phyloP scores from a whole-genome alignment of 35 echinoderm and acorn worm genomes.

The Acanthaster planci region DNA sequence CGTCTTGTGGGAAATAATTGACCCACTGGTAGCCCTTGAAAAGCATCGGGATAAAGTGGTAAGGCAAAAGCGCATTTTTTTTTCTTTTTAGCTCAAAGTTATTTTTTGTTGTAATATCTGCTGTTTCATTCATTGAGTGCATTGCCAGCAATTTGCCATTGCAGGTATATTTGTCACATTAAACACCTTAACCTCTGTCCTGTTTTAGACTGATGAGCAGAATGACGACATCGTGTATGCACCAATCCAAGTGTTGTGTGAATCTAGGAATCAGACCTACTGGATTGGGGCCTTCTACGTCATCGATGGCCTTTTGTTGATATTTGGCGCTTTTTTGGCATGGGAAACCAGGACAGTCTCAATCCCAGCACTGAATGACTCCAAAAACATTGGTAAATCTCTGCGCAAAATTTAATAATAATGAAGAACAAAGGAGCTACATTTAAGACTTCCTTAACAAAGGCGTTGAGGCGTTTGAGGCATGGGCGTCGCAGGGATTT shows the following conservation, averaged over 20 bases:
- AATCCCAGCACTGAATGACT: constrained; percentile 70
- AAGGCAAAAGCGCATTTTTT: neutral
- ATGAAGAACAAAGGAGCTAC: neutral
- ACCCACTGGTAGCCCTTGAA: constrained; percentile 15
- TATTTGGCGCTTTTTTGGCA: constrained; percentile 55
- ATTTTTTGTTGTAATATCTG: neutral
- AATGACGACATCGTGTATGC: constrained; percentile 40
- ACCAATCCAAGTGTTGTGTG: constrained; percentile 49
- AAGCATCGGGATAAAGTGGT: constrained; percentile 14
- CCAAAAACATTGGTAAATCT: constrained; percentile 72
- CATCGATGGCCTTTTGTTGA: constrained; percentile 44
- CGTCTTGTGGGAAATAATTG: constrained; percentile 56
- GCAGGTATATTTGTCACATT: neutral
- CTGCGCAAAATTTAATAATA: no score
- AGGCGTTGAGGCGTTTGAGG: neutral
- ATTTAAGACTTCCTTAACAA: neutral
- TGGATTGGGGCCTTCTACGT: constrained; percentile 56
- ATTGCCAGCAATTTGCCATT: neutral
- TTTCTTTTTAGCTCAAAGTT: neutral
- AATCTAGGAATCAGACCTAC: constrained; percentile 22
- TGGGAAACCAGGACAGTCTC: constrained; percentile 63
- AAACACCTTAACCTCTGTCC: neutral
- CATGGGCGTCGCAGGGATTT: neutral
- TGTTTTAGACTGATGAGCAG: constrained; percentile 27
- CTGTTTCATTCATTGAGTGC: neutral